Percentiles rank a stretch among this genome's conserved stretches.
Evolutionary conservation across 2,113 vertebrate genomes (phyloP).

Genomic region (Hiodon alosoides): DNA sequence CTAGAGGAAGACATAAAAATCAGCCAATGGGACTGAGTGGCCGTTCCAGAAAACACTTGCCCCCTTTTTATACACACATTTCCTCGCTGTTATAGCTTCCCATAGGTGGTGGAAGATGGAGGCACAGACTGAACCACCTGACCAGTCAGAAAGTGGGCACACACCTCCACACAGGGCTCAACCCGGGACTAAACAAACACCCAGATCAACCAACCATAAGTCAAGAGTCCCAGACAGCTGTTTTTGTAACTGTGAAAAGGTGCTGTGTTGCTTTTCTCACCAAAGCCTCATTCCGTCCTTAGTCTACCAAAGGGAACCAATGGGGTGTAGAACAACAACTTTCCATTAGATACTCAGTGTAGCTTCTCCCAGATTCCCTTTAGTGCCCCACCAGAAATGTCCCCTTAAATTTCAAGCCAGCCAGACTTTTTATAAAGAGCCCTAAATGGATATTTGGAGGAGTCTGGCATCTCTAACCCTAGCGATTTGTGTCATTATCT

Average conservation of each 20-base stretch:
- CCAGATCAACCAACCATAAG: too few relatives aligned
- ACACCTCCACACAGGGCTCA: background rate
- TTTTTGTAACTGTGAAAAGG: conserved; percentile 36
- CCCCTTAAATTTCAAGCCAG: background rate
- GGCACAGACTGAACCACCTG: background rate
- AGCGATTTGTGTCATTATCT: conserved; percentile 32
- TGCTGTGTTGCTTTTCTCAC: conserved; percentile 27
- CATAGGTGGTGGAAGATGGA: background rate
- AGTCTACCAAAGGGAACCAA: background rate
- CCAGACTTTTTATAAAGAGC: background rate
- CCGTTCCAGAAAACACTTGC: conserved; percentile 5
- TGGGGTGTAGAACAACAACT: background rate
- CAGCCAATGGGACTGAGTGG: background rate
- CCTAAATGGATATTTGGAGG: conserved; percentile 22
- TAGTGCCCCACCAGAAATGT: conserved; percentile 10
- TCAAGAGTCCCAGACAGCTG: conserved; percentile 29
- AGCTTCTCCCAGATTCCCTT: too few relatives aligned
- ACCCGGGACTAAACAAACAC: background rate
- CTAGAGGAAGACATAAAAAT: background rate
- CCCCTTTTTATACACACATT: conserved; percentile 7
- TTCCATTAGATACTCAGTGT: too few relatives aligned
- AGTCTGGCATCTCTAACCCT: conserved; percentile 16
- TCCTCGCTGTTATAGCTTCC: background rate
- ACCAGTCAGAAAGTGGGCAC: background rate
- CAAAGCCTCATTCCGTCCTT: background rate